Conservation (phyloP, 2,797 vertebrate genomes). For the Melanotaenia boesemani region DNA sequence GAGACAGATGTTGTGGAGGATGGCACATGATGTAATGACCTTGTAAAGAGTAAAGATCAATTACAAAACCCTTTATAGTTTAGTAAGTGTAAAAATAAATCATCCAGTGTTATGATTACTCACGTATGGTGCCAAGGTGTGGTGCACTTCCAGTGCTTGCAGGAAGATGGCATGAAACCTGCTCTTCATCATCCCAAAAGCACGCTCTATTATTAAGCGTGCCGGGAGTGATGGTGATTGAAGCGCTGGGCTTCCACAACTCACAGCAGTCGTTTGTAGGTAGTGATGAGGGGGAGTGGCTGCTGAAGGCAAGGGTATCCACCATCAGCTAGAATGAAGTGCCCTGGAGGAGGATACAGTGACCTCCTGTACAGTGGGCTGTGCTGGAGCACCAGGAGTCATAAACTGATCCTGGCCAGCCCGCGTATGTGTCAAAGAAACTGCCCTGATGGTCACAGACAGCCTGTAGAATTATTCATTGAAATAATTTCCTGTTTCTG, state of each 20-base stretch:
- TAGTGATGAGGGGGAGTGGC: not conserved
- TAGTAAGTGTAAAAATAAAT: too few relatives aligned
- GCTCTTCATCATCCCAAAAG: conserved; percentile 1
- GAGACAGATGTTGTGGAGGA: too few relatives aligned
- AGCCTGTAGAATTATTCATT: not conserved
- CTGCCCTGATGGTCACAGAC: not conserved
- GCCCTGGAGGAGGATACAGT: too few relatives aligned
- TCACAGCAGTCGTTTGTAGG: not conserved
- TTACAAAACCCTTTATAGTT: too few relatives aligned
- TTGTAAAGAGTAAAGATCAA: too few relatives aligned
- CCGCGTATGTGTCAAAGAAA: not conserved
- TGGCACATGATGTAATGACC: too few relatives aligned
- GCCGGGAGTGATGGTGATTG: not conserved
- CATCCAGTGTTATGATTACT: too few relatives aligned
- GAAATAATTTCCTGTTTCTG: not conserved
- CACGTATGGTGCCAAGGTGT: too few relatives aligned
- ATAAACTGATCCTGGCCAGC: too few relatives aligned
- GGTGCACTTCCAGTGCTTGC: too few relatives aligned
- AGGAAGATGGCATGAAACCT: not conserved
- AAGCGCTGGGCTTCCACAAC: not conserved
- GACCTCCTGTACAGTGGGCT: not conserved
- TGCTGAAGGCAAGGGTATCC: not conserved
- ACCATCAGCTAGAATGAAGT: too few relatives aligned
- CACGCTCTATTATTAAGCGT: not conserved
- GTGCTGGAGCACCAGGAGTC: too few relatives aligned